Evolutionary conservation across 2,797 vertebrate species (phyloP), one percentile per base, ranked within the genome.

Genomic region (Periophthalmus magnuspinnatus): DNA sequence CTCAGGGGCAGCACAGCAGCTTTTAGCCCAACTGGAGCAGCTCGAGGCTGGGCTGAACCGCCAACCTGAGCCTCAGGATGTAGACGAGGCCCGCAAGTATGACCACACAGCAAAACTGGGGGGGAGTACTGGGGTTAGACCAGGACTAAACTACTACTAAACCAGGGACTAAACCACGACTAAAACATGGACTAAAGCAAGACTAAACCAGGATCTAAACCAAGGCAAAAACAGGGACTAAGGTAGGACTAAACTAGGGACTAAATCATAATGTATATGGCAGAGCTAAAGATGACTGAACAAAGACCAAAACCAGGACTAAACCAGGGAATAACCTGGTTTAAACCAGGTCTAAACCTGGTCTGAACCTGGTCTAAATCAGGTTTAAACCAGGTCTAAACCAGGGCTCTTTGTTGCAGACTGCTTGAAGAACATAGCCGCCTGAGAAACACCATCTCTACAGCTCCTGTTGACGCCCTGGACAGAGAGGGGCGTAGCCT

Each of bases 381-480:
- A 2, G 38, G 10, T 13, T 38, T 41, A 41, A 13, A 13, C 11
- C 19, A 5, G 58, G 33, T 28, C 56, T 58, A 6, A 32, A 1
- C 33, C 33, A 5, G 34, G 33, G 45, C 11, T 21, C 34, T 10
- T 58, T 16, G 17, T 3, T 9, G 33, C 61, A 94, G 96, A 79
- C 92, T 99, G 48, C 95, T 99, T 0, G 97, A 99, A 34, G 97
- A 99, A 79, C 97, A 99, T 36, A 92, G 94, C 0, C 95, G 96
- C 55, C 94, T 98, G 38, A 96, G 97, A 76, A 98, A 97, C 89
- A 97, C 95, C 84, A 95, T 98, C 67, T 93, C 97, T 77, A 97
- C 97, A 70, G 97, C 97, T 6, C 97, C 97, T 0, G 95, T 99
- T 45, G 97, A 99, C 55, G 94, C 95, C 82, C 90, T 98, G 1